A percentile compares a stretch with the other conserved stretches of the same genome.
Conservation (phyloP, 2,797 vertebrate species). For the Sebastes flavidus region DNA sequence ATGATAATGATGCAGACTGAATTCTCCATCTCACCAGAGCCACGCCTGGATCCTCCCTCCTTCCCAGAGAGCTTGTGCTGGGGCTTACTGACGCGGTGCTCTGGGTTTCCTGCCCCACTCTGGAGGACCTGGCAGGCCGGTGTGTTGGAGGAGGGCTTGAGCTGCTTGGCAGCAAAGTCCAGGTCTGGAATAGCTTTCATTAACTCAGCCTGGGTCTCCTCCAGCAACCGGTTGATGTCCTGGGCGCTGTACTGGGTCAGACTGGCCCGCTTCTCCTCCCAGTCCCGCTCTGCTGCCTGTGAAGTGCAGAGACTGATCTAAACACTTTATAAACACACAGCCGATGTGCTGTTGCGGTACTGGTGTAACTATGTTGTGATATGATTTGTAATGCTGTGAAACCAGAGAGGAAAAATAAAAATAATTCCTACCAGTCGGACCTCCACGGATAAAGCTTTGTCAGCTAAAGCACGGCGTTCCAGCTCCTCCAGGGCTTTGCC, state of each 20-base stretch:
- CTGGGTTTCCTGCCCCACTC: constrained; percentile 73
- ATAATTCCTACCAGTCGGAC: constrained; percentile 84
- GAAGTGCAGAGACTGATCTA: neutral
- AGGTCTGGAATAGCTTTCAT: constrained; percentile 98
- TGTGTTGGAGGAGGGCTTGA: constrained; percentile 75
- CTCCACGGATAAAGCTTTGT: constrained; percentile 93
- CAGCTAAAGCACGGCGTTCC: constrained; percentile 85
- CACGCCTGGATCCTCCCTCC: constrained; percentile 88
- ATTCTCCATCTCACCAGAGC: constrained; percentile 84
- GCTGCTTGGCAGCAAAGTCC: constrained; percentile 95
- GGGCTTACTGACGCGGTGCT: constrained; percentile 89
- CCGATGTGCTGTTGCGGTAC: neutral
- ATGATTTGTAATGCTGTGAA: neutral
- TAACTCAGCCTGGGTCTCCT: constrained; percentile 97
- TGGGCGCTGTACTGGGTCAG: constrained; percentile 96
- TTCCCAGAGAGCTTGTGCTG: constrained; percentile 90
- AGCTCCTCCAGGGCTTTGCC: constrained; percentile 88
- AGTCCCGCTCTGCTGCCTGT: constrained; percentile 95
- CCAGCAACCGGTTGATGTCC: constrained; percentile 97
- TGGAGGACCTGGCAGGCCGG: constrained; percentile 57
- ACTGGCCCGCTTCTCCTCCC: constrained; percentile 97
- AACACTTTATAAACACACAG: constrained; percentile 4
- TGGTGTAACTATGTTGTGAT: neutral
- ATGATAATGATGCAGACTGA: neutral
- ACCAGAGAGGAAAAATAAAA: neutral